Evolutionary conservation across 2,113 vertebrate species (phyloP).

Genomic region (Scolopax mira): DNA sequence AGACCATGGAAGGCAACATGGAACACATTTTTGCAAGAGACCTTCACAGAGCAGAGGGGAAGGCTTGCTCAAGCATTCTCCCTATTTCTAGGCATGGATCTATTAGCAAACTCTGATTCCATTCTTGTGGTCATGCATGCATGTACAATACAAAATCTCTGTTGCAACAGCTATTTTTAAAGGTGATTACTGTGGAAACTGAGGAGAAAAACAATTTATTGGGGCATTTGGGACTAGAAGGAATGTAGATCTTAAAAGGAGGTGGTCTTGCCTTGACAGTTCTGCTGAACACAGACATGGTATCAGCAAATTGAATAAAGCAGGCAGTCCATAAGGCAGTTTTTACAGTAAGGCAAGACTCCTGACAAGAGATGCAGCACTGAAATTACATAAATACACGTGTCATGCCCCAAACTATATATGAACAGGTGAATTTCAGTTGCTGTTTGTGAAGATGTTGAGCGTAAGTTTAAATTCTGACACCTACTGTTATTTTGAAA

Average conservation of each 20-base stretch:
- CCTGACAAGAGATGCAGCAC: background rate
- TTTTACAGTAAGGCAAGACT: background rate
- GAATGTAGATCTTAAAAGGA: background rate
- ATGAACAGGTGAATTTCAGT: background rate
- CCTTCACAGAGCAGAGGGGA: background rate
- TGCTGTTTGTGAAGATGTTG: background rate
- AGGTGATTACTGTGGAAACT: background rate
- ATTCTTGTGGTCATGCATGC: background rate
- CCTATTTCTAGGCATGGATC: fast-evolving
- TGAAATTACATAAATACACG: background rate
- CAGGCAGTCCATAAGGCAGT: background rate
- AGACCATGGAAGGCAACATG: background rate
- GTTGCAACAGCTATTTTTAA: background rate
- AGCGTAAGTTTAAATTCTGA: background rate
- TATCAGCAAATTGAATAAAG: background rate
- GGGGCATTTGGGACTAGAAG: background rate
- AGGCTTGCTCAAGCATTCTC: background rate
- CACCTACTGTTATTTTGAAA: background rate
- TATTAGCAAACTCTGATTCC: background rate
- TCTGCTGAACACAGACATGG: background rate
- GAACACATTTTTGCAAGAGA: background rate
- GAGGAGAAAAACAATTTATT: background rate
- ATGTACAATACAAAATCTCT: background rate
- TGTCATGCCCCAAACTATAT: background rate
- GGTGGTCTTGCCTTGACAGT: background rate